These are phyloP conservation scores for Megalopta genalis DNA, from an alignment of 1,140 invertebrate genomes.

Conservation along the genomic window DNA sequence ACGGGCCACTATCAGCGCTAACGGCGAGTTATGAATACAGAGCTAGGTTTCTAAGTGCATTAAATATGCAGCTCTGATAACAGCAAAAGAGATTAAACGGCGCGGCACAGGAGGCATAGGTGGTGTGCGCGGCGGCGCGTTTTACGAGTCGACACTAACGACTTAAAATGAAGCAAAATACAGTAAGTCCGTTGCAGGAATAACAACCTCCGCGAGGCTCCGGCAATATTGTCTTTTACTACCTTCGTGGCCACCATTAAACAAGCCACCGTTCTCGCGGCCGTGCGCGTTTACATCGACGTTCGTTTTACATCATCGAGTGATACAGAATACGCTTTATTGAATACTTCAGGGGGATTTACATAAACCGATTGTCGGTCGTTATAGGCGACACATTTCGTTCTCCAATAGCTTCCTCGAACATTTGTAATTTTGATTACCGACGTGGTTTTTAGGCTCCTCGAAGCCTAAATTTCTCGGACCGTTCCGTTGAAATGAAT, in stretches of 20 bases:
- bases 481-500: no score
- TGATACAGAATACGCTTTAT: not conserved
- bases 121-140: slow-evolving; percentile 12
- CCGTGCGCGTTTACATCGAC: slow-evolving; percentile 1
- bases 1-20: slow-evolving; percentile 55
- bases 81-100: slow-evolving; percentile 59
- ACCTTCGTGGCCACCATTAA: not conserved
- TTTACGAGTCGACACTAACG: slow-evolving; percentile 59
- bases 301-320: not conserved
- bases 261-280: not conserved
- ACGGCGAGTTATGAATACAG: slow-evolving; percentile 63
- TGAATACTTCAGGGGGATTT: not conserved
- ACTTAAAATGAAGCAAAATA: slow-evolving; percentile 58
- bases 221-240: slow-evolving; percentile 50
- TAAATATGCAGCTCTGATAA: slow-evolving; percentile 62
- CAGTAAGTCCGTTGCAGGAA: slow-evolving; percentile 24
- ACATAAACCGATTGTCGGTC: no score
- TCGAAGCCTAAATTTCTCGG: no score
- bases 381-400: no score
- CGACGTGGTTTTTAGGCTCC: no score
- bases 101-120: slow-evolving; percentile 6
- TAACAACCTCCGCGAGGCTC: slow-evolving; percentile 15
- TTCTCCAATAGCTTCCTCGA: no score
- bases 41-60: slow-evolving; percentile 63
- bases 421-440: no score